Evolutionary conservation across 2,797 vertebrate species (phyloP), one percentile per base, ranked within the genome.

Genomic region (Tarsius wallacei): DNA sequence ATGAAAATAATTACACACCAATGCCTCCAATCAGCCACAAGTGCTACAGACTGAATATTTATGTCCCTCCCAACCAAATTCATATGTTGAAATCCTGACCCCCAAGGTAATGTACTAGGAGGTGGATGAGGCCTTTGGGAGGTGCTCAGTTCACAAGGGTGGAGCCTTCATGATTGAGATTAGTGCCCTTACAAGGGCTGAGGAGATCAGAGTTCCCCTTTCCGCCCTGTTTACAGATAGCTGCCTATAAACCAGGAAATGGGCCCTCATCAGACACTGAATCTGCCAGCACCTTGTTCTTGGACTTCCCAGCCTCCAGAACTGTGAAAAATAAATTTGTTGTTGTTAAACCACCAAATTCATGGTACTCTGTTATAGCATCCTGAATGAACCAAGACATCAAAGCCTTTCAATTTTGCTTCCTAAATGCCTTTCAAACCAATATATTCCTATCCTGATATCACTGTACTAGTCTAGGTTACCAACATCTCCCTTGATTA

Each of bases 1-100:
- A 63, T 51, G 87, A 59, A 89, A 87, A 95, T 47, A 73, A 73
- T 76, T 66, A 76, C 21, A 57, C 85, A 73, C 91, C 59, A 84
- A 14, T 61, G 33, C 47, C 14, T 57, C 94, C 42, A 86, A 53
- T 77, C 70, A 84, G 81, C 83, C 80, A 90, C 53, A 63, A 81
- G 33, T 28, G n/a, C 24, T 42, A 24, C 16, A 49, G 57, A 33
- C 55, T 63, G 31, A 71, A n/a, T 42, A 77, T 80, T 78, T 61
- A 70, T n/a, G 13, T 7, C 64, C 8, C 55, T 26, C 17, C 53
- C 24, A 42, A 42, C 28, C 13, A 66, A 84, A 42, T 24, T 24
- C 24, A 42, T 36, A 31, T 17, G 24, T 16, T 63, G 66, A 73
- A 93, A 73, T 87, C 66, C 14, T 51, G 71, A 36, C 16, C 28